These are phyloP conservation scores for Pelvicachromis taeniatus DNA, from an alignment of 2,113 vertebrate species.

Conservation along the genomic window DNA sequence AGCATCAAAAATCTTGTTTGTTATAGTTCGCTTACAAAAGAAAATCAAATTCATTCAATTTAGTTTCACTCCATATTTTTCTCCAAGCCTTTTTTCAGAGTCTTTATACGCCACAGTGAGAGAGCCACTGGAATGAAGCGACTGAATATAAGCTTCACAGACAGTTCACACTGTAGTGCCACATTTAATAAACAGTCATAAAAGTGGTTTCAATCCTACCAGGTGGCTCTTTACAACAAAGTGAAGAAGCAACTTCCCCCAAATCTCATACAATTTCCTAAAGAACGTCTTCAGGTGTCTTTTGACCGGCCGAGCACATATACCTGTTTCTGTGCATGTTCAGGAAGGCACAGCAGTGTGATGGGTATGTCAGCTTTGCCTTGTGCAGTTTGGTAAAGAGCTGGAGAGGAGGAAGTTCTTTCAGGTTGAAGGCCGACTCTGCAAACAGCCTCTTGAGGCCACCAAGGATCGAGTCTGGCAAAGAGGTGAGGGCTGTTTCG, in stretches of 20 bases:
- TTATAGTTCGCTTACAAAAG: not conserved
- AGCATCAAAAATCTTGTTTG: not conserved
- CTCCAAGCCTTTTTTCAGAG: not conserved
- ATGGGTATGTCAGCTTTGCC: conserved; percentile 89
- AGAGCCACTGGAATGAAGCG: not conserved
- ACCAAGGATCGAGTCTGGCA: conserved; percentile 82
- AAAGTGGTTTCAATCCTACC: not conserved
- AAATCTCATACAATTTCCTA: not conserved
- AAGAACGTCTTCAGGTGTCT: not conserved
- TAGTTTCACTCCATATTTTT: not conserved
- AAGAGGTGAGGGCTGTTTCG: conserved; percentile 79
- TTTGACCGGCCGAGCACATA: not conserved
- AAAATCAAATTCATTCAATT: not conserved
- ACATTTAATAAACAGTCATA: not conserved
- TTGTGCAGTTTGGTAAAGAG: conserved; percentile 79
- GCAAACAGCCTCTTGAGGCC: conserved; percentile 82
- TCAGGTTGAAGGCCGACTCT: conserved; percentile 78
- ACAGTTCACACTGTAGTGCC: not conserved
- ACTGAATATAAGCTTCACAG: not conserved
- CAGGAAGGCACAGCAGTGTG: conserved; percentile 91
- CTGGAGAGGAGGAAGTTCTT: conserved; percentile 82
- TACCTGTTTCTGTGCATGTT: conserved; percentile 75
- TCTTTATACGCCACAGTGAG: not conserved
- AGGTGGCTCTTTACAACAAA: not conserved
- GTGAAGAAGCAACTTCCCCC: not conserved